Conservation (phyloP, 2,888 invertebrate species). For the Andrena dorsata region DNA sequence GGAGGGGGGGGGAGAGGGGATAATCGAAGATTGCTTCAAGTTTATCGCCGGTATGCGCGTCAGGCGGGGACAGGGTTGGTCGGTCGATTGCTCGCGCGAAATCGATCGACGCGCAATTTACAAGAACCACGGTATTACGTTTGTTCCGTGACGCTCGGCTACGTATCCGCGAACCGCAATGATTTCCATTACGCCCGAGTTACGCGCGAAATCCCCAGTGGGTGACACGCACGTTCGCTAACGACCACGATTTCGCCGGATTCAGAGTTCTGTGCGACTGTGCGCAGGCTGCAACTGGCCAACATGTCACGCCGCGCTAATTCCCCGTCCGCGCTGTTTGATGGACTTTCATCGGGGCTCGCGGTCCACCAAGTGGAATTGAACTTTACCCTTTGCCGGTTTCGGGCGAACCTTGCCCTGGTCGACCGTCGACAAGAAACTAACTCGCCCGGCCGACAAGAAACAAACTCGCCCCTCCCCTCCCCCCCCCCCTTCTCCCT, state of each 20-base stretch:
- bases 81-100: conserved; percentile 55
- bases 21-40: conserved; percentile 37
- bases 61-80: not conserved
- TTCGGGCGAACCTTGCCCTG: conserved; percentile 25
- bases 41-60: conserved; percentile 44
- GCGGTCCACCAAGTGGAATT: conserved; percentile 36
- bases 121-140: conserved; percentile 40
- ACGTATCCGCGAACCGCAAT: not conserved
- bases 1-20: too few relatives aligned
- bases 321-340: conserved; percentile 22
- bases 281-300: not conserved
- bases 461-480: conserved; percentile 28
- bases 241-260: conserved; percentile 22
- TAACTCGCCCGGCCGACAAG: conserved; percentile 2
- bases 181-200: conserved; percentile 38
- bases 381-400: conserved; percentile 55
- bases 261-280: not conserved
- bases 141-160: conserved; percentile 15
- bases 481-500: not conserved
- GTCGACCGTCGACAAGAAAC: conserved; percentile 18
- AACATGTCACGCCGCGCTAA: conserved; percentile 25
- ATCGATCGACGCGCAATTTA: conserved; percentile 58
- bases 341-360: conserved; percentile 43
- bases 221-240: not conserved
- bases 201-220: conserved; percentile 1